These are phyloP conservation scores for Aphidius colemani DNA, from an alignment of 2,888 invertebrate genomes.

Conservation along the genomic window DNA sequence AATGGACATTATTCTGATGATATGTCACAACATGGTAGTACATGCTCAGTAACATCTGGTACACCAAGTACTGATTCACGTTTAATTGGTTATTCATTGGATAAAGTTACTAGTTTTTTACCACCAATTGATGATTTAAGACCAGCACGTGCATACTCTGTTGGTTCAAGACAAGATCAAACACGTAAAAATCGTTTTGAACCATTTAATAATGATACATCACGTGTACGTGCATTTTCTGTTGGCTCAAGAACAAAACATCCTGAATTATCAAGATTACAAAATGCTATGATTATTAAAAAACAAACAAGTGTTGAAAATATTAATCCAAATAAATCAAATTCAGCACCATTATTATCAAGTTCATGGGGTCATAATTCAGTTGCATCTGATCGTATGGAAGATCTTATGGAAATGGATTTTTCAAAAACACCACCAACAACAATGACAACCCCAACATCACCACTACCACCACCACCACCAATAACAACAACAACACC, in stretches of 20 bases:
- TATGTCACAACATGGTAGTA: conserved; percentile 68
- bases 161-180: conserved; percentile 79
- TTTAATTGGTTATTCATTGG: conserved; percentile 78
- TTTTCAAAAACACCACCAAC: conserved; percentile 63
- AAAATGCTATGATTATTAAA: conserved; percentile 48
- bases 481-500: conserved; percentile 36
- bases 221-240: conserved; percentile 76
- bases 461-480: conserved; percentile 28
- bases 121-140: conserved; percentile 66
- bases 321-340: conserved; percentile 64
- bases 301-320: conserved; percentile 48
- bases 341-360: conserved; percentile 71
- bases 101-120: conserved; percentile 79
- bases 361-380: conserved; percentile 61
- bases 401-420: conserved; percentile 84
- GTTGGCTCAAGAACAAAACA: conserved; percentile 73
- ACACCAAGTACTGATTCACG: conserved; percentile 81
- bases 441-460: conserved; percentile 47
- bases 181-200: conserved; percentile 60
- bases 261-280: conserved; percentile 53
- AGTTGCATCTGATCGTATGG: conserved; percentile 67
- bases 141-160: conserved; percentile 82
- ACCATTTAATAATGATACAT: conserved; percentile 56
- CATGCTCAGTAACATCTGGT: conserved; percentile 77
- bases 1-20: conserved; percentile 58